Conservation (phyloP, 2,888 invertebrate species). For the Meloe dianella region DNA sequence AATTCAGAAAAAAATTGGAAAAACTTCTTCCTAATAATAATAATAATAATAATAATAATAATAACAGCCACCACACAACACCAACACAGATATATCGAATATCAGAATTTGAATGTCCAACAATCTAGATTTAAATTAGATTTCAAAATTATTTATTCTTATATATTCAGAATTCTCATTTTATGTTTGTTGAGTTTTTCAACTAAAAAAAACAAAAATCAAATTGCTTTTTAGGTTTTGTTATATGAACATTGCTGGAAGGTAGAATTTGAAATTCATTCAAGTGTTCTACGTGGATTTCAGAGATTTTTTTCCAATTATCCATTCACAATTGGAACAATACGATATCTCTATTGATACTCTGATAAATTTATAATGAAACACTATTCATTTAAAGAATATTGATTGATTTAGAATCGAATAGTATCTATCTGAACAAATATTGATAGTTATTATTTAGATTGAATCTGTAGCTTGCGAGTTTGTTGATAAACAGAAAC, state of each 20-base stretch:
- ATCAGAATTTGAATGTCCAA: neutral
- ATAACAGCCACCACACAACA: no score
- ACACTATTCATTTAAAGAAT: neutral
- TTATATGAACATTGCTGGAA: neutral
- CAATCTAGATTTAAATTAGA: neutral
- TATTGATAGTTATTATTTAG: no score
- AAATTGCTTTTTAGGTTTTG: neutral
- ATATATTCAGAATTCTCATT: neutral
- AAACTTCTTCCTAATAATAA: neutral
- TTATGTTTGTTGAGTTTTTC: neutral
- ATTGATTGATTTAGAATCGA: neutral
- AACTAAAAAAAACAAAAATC: neutral
- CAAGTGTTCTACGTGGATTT: neutral
- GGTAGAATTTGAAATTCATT: neutral
- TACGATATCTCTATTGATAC: neutral
- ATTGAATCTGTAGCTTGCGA: no score
- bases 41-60: no score
- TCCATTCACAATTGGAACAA: neutral
- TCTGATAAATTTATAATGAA: neutral
- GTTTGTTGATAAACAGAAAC: neutral
- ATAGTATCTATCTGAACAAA: neutral
- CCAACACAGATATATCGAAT: neutral
- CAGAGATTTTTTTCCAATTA: neutral
- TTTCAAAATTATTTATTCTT: neutral
- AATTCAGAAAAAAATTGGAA: neutral